Base-by-base conservation (phyloP, 2,888 invertebrate genomes). In the Stegophylla sp. region DNA sequence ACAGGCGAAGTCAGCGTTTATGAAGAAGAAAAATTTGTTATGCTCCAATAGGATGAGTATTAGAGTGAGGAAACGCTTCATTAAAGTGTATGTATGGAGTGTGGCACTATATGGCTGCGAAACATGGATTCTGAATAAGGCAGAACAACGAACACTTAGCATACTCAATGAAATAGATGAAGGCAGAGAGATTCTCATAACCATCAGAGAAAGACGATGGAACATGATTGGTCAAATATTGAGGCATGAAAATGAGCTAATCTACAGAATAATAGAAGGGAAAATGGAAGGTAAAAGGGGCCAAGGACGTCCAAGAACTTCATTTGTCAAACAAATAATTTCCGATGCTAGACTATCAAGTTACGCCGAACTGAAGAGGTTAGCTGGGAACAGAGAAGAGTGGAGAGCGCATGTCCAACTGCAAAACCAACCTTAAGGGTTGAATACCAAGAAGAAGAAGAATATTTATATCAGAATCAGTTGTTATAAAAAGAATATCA, bases 21-120 rank as follows among this genome's bases (percentile, higher is more conserved):
- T 64, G 64, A 64, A 64, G 17, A 64, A 64, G 41, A 41, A 64
- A 64, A 64, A 64, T n/a, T 64, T 64, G 64, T 41, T 64, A 64
- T 41, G 64, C 64, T 64, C 41, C 64, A 17, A 64, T 41, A 64
- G 12, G 26, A 61, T 61, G 26, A 61, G 26, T 61, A 61, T 61
- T 61, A 61, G 5, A 26, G 26, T 61, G 61, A 61, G 28, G 61
- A 61, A 61, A 23, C 23, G 23, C 26, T 23, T 61, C 61, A 61
- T 26, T 15, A 26, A 26, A 61, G 61, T 61, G 15, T 61, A 61
- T 61, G 61, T 26, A 61, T 26, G 61, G 61, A 61, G 61, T 61
- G 61, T 56, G 56, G 20, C 56, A 56, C 56, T 23, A 56, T 56
- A 56, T 61, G 61, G 61, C 9, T 61, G 15, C 26, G n/a, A 51